Evolutionary conservation across 2,797 vertebrate species (phyloP).

Genomic region (Dromococcyx pavoninus): DNA sequence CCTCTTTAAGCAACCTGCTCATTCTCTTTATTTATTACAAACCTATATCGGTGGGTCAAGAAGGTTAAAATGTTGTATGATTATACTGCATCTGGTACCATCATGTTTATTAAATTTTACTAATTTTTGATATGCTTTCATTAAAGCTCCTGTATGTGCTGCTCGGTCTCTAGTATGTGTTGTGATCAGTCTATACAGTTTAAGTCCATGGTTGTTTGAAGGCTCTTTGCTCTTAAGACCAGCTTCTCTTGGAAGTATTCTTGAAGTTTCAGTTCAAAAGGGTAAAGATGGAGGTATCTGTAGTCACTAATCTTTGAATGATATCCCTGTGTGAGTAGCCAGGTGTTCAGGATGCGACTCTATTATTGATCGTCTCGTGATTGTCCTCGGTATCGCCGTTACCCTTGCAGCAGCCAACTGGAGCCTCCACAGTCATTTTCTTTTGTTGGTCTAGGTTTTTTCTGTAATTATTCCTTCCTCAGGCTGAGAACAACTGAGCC

Average conservation of each 20-base stretch:
- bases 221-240: background rate
- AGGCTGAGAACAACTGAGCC: background rate
- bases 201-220: background rate
- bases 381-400: background rate
- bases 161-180: background rate
- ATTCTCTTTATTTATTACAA: background rate
- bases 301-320: background rate
- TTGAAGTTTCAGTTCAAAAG: background rate
- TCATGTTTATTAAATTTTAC: background rate
- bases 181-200: fast-evolving
- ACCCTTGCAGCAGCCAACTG: background rate
- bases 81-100: background rate
- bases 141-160: background rate
- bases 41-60: background rate
- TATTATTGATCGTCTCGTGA: background rate
- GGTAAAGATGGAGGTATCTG: background rate
- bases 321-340: background rate
- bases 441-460: background rate
- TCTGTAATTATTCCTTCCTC: background rate
- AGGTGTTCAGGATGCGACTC: background rate
- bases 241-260: background rate
- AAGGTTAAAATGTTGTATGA: background rate
- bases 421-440: background rate
- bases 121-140: background rate
- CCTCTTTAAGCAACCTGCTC: background rate